phyloP scores from a whole-genome alignment of 1,140 invertebrate genomes.

The Glossosoma conforme region DNA sequence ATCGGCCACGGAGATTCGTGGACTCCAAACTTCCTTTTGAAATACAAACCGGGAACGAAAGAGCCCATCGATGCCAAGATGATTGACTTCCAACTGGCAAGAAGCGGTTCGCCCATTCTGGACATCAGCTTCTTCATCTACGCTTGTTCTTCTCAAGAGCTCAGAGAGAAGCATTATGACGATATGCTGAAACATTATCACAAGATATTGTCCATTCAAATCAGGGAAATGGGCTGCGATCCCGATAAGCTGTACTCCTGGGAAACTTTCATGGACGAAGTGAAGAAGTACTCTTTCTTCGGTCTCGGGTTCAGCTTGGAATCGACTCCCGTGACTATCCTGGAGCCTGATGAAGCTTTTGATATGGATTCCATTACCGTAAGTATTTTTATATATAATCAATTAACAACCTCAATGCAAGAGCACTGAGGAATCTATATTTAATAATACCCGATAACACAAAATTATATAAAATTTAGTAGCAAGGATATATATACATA shows the following conservation, averaged over 20 bases:
- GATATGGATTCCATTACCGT: constrained; percentile 54
- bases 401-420: no score
- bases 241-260: constrained; percentile 54
- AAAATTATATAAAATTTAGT: no score
- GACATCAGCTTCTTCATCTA: constrained; percentile 62
- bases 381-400: no score
- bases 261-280: constrained; percentile 47
- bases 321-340: constrained; percentile 54
- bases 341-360: constrained; percentile 56
- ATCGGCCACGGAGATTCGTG: constrained; percentile 69
- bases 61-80: constrained; percentile 51
- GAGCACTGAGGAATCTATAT: no score
- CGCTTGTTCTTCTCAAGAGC: constrained; percentile 54
- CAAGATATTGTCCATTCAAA: constrained; percentile 48
- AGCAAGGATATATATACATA: no score
- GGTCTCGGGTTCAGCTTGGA: constrained; percentile 60
- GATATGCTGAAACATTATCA: constrained; percentile 54
- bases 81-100: constrained; percentile 65
- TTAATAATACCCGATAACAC: no score
- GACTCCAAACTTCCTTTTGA: constrained; percentile 66
- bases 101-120: constrained; percentile 54
- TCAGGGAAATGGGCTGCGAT: constrained; percentile 56
- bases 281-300: constrained; percentile 57
- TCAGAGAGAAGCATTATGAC: constrained; percentile 54
- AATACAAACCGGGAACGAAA: constrained; percentile 39